A percentile compares a stretch with the other conserved stretches of the same genome.
phyloP scores from a whole-genome alignment of 2,797 vertebrate species.

The Argya squamiceps region DNA sequence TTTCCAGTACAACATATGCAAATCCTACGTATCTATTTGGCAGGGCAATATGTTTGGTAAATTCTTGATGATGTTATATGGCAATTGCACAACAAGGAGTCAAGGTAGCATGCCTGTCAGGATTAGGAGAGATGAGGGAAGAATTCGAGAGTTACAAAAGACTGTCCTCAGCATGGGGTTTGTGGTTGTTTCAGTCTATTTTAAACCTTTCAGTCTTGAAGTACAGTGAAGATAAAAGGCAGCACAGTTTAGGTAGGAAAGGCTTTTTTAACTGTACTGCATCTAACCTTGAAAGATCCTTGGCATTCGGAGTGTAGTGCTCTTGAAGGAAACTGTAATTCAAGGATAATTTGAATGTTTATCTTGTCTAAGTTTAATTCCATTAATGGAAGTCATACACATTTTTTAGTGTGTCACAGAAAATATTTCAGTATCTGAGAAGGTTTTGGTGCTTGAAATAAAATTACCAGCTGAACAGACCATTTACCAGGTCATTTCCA shows the following conservation, averaged over 20 bases:
- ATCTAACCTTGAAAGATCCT: background rate
- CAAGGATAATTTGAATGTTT: background rate
- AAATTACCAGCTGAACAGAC: background rate
- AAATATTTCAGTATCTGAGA: background rate
- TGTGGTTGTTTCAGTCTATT: background rate
- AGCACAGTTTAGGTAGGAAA: background rate
- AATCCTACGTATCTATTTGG: background rate
- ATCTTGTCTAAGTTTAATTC: background rate
- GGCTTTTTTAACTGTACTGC: background rate
- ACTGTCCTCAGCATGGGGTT: background rate
- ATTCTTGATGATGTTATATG: background rate
- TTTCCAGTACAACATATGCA: background rate
- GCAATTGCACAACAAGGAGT: constrained; percentile 1
- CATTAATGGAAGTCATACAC: background rate
- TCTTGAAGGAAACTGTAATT: background rate
- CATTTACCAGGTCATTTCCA: background rate
- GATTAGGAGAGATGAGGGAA: background rate
- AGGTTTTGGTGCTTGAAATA: background rate
- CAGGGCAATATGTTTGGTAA: constrained; percentile 18
- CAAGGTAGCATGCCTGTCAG: background rate
- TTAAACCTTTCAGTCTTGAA: background rate
- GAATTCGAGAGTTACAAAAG: constrained; percentile 1
- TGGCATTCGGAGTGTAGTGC: background rate
- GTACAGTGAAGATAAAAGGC: background rate
- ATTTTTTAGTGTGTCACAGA: background rate